phyloP scores from a whole-genome alignment of 2,797 vertebrate genomes.

The Melanotaenia pygmaea region DNA sequence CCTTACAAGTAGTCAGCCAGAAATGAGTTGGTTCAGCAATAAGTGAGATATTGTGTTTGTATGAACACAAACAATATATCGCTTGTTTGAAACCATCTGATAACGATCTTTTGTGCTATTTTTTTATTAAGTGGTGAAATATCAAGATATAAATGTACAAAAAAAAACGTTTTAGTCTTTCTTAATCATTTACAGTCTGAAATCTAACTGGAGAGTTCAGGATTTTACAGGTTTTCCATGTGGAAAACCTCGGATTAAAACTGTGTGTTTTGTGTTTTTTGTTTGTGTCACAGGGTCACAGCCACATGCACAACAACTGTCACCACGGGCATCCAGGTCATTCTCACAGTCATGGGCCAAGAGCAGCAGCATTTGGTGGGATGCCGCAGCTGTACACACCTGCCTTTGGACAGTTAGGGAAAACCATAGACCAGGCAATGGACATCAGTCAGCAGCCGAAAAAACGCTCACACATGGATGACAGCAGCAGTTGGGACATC shows the following conservation, averaged over 20 bases:
- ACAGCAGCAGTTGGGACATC: conserved; percentile 92
- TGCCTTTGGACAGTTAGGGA: conserved; percentile 66
- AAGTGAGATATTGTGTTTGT: not conserved
- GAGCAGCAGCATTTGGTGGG: conserved; percentile 66
- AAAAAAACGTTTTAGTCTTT: too few relatives aligned
- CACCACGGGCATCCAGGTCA: conserved; percentile 75
- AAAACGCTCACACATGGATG: conserved; percentile 82
- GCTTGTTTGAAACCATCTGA: too few relatives aligned
- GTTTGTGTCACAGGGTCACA: conserved; percentile 62
- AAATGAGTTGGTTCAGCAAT: not conserved
- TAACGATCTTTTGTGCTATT: too few relatives aligned
- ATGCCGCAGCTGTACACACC: conserved; percentile 67
- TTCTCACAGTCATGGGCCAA: conserved; percentile 76
- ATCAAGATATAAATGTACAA: too few relatives aligned
- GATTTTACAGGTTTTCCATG: not conserved
- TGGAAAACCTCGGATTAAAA: not conserved
- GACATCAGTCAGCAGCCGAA: conserved; percentile 81
- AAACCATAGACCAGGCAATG: conserved; percentile 59
- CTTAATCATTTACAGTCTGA: too few relatives aligned
- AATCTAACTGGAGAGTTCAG: too few relatives aligned
- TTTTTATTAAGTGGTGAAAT: too few relatives aligned
- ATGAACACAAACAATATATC: too few relatives aligned
- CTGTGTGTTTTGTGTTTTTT: not conserved
- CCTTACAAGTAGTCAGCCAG: not conserved
- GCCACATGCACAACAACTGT: conserved; percentile 71